A percentile compares a stretch with the other conserved stretches of the same genome.
Conservation (phyloP, 2,888 invertebrate species). For the Euclidia mi region DNA sequence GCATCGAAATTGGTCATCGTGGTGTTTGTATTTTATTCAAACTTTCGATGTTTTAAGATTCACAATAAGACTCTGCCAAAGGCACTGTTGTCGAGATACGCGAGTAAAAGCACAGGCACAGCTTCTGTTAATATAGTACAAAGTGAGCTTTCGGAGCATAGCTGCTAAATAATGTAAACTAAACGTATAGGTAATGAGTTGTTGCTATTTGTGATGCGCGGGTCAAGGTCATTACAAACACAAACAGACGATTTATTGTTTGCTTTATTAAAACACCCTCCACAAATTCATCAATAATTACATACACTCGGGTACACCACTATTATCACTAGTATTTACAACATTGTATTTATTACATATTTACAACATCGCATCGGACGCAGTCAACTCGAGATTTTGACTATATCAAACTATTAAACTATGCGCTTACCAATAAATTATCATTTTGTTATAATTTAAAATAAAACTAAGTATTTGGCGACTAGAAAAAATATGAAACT, state of each 20-base stretch:
- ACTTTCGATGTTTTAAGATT: no score
- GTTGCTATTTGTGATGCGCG: conserved; percentile 12
- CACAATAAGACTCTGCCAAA: no score
- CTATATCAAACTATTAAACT: conserved; percentile 44
- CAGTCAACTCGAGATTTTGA: conserved; percentile 51
- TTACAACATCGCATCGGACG: conserved; percentile 65
- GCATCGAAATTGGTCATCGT: no score
- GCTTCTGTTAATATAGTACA: no score
- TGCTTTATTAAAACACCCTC: conserved; percentile 89
- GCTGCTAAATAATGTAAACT: background rate
- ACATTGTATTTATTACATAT: conserved; percentile 70
- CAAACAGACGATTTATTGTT: conserved; percentile 69
- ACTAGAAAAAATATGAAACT: conserved; percentile 54
- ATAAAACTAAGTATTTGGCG: conserved; percentile 45
- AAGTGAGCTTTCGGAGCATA: background rate
- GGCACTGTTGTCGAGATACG: no score
- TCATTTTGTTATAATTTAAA: conserved; percentile 25
- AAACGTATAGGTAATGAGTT: background rate
- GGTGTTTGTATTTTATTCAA: no score
- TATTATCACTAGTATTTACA: conserved; percentile 79
- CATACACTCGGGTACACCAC: conserved; percentile 82
- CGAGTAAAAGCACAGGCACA: no score
- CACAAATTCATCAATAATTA: conserved; percentile 79
- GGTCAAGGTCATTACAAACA: conserved; percentile 47
- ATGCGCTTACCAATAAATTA: conserved; percentile 45